Evolutionary conservation across 2,888 invertebrate genomes (phyloP), one percentile per base, ranked within the genome.

Genomic region (Melinopterus prodromus): DNA sequence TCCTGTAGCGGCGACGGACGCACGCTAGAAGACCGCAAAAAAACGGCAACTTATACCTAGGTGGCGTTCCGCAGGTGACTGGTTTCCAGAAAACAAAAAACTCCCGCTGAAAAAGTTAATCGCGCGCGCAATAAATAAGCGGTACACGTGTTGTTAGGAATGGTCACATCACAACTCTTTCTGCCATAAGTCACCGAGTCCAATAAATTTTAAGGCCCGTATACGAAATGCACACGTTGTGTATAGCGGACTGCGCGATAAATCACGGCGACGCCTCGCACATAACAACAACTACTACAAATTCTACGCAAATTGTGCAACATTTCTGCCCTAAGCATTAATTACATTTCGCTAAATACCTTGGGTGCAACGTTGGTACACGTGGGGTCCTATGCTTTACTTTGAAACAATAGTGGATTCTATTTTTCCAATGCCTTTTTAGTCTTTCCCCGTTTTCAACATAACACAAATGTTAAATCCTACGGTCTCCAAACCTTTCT

Each of bases 61-160:
- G 53, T 53, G 53, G 53, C 53, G 53, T 53, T 53, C 53, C 53
- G 53, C 53, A 53, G 53, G 53, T 12, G 53, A 53, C 53, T 53
- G 53, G 53, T 53, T 53, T 53, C 53, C 53, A 53, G 53, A 53
- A 53, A 53, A 53, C 53, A 53, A 53, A 53, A 53, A 53, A 53
- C 53, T 53, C 53, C 53, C 53, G 12, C 53, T 53, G 53, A 53
- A 53, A 53, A 53, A 53, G 53, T 53, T 53, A 53, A 53, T 53
- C 53, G 53, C 53, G 53, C 53, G 53, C 53, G 53, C 53, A 53
- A 53, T 53, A 53, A 53, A 53, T 53, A 53, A 53, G 53, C 53
- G 53, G 53, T 53, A 53, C 53, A 53, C 53, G 53, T 53, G 53
- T 53, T 53, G 53, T 53, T 53, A 53, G 53, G 53, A 53, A 53